A percentile compares a stretch with the other conserved stretches of the same genome.
Conservation (phyloP, 2,797 vertebrate species). For the Takifugu rubripes region DNA sequence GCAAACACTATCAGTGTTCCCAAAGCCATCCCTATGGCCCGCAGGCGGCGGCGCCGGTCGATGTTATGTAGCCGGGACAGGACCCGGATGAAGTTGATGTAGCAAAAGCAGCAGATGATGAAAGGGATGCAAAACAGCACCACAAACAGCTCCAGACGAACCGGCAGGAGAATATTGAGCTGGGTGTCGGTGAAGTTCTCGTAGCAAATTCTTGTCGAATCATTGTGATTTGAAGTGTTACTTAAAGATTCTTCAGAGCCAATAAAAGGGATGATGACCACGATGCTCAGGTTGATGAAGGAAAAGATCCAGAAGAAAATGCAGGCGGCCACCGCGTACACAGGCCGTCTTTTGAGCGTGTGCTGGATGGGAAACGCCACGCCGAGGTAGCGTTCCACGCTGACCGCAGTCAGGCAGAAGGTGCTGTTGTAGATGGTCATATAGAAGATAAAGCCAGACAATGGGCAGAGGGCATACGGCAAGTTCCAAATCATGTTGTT, state of each 20-base stretch:
- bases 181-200: conserved; percentile 74
- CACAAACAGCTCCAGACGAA: conserved; percentile 83
- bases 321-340: conserved; percentile 74
- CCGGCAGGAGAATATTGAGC: conserved; percentile 75
- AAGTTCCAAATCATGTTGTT: conserved; percentile 70
- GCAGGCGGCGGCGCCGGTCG: conserved; percentile 68
- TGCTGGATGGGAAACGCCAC: conserved; percentile 83
- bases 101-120: conserved; percentile 82
- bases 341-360: conserved; percentile 66
- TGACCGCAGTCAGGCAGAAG: conserved; percentile 79
- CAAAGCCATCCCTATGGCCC: conserved; percentile 84
- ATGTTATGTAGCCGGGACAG: conserved; percentile 80
- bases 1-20: conserved; percentile 86
- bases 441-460: conserved; percentile 80
- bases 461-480: conserved; percentile 74
- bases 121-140: conserved; percentile 86
- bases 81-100: conserved; percentile 83
- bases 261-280: conserved; percentile 66
- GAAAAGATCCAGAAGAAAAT: conserved; percentile 79
- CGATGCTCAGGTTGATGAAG: conserved; percentile 72
- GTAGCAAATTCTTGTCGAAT: conserved; percentile 69
- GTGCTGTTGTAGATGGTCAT: conserved; percentile 85
- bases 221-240: not conserved
- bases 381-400: conserved; percentile 82
- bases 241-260: not conserved